Base-by-base conservation (phyloP, 2,797 vertebrate genomes). In the Chelon auratus region DNA sequence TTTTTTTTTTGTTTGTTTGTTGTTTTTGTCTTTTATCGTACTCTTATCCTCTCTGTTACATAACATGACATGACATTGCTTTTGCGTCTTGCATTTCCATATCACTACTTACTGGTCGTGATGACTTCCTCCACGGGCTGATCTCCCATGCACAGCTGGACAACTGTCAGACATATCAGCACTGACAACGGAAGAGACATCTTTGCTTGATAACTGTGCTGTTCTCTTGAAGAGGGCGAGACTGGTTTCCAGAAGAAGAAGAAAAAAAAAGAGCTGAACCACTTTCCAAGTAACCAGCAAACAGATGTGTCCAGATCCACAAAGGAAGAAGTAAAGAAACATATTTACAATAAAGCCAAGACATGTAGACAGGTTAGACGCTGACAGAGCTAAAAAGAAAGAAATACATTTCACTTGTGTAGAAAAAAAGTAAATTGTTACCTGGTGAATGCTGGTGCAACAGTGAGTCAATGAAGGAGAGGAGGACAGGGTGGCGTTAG, bases 71-170 rank as follows among this genome's bases (percentile, higher is more conserved):
- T n/a, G 12, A 39, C 13, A 33, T 2, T 26, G 45, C 45, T 47
- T 3, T 47, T 40, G 13, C 10, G 18, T 43, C 10, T 52, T 15
- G 2, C 8, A 36, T 17, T 42, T 37, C 17, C 15, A 17, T 57
- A 20, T 75, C 37, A 43, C 47, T 20, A 88, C 92, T 88, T 62
- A 93, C 92, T 70, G 15, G 52, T 2, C 47, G 13, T 57, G 56
- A 87, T n/a, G 69, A 59, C 15, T 52, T 92, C 78, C 20, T 84
- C 74, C 51, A 76, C 68, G 6, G 63, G 61, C 68, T 62, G 20
- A 43, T 88, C 81, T 50, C 81, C 91, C 48, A 75, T 2, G 48
- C 85, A 82, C 59, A 91, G 67, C 62, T 86, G 80, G 54, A 75
- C 43, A 3, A 69, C 26, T 57, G 83, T 81, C 9, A 90, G 64